Percentiles rank a stretch among this genome's conserved stretches.
These are phyloP conservation scores for Chamaetylas fuelleborni DNA, from an alignment of 2,113 vertebrate species.

Conservation along the genomic window DNA sequence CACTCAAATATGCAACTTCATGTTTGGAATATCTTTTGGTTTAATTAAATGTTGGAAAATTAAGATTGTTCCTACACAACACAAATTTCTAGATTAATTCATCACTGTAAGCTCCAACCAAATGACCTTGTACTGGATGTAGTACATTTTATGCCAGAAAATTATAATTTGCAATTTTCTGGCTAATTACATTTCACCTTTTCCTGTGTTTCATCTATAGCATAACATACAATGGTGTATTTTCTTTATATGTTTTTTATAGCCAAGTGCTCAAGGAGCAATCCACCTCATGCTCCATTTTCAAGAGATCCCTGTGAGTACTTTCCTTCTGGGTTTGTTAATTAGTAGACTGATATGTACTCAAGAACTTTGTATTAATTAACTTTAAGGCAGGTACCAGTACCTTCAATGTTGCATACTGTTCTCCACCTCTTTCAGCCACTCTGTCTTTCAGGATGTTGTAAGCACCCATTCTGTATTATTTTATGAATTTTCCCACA, in stretches of 20 bases:
- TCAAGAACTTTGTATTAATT: background rate
- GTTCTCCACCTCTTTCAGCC: background rate
- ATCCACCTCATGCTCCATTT: background rate
- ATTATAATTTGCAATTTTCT: background rate
- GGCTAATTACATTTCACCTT: background rate
- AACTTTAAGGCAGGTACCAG: background rate
- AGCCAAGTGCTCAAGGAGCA: background rate
- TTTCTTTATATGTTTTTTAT: background rate
- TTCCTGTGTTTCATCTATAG: background rate
- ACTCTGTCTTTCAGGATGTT: background rate
- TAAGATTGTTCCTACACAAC: background rate
- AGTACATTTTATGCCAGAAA: background rate
- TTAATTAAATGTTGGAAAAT: background rate
- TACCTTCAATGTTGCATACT: background rate
- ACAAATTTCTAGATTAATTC: background rate
- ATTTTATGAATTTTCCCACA: background rate
- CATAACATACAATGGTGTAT: background rate
- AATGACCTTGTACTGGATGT: background rate
- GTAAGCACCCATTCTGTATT: background rate
- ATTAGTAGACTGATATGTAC: background rate
- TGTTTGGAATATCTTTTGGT: background rate
- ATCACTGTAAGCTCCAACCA: background rate
- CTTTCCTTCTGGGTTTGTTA: background rate
- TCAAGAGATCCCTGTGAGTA: background rate
- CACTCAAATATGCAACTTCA: background rate